A percentile compares a stretch with the other conserved stretches of the same genome.
Evolutionary conservation across 2,797 vertebrate genomes (phyloP).

Genomic region (Sebastiscus albofasciatus): DNA sequence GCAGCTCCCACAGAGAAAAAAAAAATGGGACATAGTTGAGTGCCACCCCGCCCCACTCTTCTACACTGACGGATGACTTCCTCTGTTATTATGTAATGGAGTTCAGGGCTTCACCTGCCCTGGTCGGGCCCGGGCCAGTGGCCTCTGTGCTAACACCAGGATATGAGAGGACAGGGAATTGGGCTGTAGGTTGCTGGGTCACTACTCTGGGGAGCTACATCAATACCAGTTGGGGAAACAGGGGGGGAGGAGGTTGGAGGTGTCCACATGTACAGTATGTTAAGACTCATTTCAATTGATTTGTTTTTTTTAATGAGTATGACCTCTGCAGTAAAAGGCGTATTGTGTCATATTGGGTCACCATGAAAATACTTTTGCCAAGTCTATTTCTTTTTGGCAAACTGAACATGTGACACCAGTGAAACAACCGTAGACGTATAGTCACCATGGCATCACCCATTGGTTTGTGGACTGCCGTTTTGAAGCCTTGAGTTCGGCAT

Average conservation of each 20-base stretch:
- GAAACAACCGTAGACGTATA: background rate
- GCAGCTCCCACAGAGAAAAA: conserved; percentile 35
- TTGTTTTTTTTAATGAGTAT: conserved; percentile 1
- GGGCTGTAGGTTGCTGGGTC: conserved; percentile 42
- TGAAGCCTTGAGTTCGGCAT: too few relatives aligned
- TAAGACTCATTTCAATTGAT: background rate
- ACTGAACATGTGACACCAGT: background rate
- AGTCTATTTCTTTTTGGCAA: background rate
- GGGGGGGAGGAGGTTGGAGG: background rate
- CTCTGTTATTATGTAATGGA: conserved; percentile 72
- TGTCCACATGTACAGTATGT: background rate
- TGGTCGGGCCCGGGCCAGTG: conserved; percentile 26
- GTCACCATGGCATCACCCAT: too few relatives aligned
- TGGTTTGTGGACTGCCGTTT: too few relatives aligned
- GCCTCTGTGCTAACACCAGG: conserved; percentile 54
- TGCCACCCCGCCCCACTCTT: conserved; percentile 51
- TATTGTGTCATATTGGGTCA: too few relatives aligned
- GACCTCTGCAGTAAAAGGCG: background rate
- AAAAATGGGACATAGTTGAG: conserved; percentile 52
- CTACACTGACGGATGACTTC: conserved; percentile 76
- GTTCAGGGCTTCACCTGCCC: conserved; percentile 69
- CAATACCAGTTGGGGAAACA: background rate
- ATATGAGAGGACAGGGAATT: conserved; percentile 63
- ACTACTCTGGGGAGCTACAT: conserved; percentile 44
- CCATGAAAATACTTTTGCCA: background rate